Evolutionary conservation across 2,113 vertebrate species (phyloP).

Genomic region (Choloepus hoffmanni): DNA sequence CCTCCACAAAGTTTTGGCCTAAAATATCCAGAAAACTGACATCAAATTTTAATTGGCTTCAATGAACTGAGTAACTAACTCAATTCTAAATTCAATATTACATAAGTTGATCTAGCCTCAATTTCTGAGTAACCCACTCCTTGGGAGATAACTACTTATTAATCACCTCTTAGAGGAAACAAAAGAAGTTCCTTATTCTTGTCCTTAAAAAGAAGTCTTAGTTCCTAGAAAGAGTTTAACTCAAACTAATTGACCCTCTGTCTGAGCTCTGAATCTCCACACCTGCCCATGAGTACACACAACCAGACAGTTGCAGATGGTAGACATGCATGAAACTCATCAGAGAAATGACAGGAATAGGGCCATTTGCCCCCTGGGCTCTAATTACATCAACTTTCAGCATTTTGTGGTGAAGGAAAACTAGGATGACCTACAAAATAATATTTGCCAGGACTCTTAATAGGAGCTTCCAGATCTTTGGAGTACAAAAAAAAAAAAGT

Average conservation of each 20-base stretch:
- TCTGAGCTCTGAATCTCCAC: not conserved
- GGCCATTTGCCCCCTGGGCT: slow-evolving; percentile 74
- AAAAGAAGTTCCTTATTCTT: slow-evolving; percentile 17
- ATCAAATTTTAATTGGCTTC: not conserved
- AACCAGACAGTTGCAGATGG: slow-evolving; percentile 25
- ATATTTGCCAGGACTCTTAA: slow-evolving; percentile 65
- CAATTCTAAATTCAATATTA: not conserved
- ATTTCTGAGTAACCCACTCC: not conserved
- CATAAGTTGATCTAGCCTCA: slow-evolving; percentile 20
- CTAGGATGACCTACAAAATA: slow-evolving; percentile 77
- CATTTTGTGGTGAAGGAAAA: slow-evolving; percentile 75
- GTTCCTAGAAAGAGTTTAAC: not conserved
- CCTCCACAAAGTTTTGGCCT: not conserved
- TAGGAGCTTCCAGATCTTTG: slow-evolving; percentile 68
- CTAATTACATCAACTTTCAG: slow-evolving; percentile 75
- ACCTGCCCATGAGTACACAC: not conserved
- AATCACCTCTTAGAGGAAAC: not conserved
- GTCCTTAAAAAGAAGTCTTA: slow-evolving; percentile 22
- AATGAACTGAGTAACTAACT: not conserved
- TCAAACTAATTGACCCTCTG: not conserved
- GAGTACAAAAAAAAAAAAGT: not conserved
- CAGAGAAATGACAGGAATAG: slow-evolving; percentile 76
- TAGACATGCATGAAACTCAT: slow-evolving; percentile 47
- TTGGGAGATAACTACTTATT: slow-evolving; percentile 9
- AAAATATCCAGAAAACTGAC: not conserved